phyloP scores from a whole-genome alignment of 2,888 invertebrate species.

The Euproctis similis region DNA sequence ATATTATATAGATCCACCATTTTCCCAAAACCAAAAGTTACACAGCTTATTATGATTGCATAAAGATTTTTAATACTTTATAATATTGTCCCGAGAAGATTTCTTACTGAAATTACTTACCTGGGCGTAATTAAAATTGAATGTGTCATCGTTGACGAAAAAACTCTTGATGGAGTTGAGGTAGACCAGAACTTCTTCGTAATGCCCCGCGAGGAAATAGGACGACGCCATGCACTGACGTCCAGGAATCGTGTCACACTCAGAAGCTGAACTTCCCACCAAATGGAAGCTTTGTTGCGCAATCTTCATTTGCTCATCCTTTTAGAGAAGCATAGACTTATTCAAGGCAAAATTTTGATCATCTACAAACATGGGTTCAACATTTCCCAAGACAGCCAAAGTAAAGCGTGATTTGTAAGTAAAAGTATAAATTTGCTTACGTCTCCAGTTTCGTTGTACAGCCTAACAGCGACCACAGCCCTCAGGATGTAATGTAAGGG shows the following conservation, averaged over 20 bases:
- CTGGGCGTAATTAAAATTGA: conserved; percentile 92
- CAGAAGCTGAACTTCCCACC: conserved; percentile 96
- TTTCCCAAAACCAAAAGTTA: too few relatives aligned
- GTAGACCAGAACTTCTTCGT: conserved; percentile 97
- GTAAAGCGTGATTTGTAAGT: too few relatives aligned
- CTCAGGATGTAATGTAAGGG: conserved; percentile 97
- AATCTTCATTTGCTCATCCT: conserved; percentile 95
- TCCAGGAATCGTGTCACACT: conserved; percentile 98
- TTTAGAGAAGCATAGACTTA: background rate
- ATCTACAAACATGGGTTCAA: too few relatives aligned
- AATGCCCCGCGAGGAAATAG: conserved; percentile 94
- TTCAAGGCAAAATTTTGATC: background rate
- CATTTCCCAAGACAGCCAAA: too few relatives aligned
- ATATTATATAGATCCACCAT: too few relatives aligned
- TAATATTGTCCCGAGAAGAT: too few relatives aligned
- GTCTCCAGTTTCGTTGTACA: conserved; percentile 94
- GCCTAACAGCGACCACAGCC: conserved; percentile 94
- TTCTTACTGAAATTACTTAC: conserved; percentile 27
- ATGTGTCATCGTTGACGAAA: conserved; percentile 90
- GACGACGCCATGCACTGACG: conserved; percentile 99
- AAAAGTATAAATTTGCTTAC: conserved; percentile 73
- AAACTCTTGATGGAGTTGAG: conserved; percentile 98
- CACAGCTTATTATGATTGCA: too few relatives aligned
- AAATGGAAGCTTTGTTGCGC: conserved; percentile 98
- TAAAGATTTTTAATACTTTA: too few relatives aligned